phyloP scores from a whole-genome alignment of 1,140 invertebrate genomes.

The Campoletis sonorensis region DNA sequence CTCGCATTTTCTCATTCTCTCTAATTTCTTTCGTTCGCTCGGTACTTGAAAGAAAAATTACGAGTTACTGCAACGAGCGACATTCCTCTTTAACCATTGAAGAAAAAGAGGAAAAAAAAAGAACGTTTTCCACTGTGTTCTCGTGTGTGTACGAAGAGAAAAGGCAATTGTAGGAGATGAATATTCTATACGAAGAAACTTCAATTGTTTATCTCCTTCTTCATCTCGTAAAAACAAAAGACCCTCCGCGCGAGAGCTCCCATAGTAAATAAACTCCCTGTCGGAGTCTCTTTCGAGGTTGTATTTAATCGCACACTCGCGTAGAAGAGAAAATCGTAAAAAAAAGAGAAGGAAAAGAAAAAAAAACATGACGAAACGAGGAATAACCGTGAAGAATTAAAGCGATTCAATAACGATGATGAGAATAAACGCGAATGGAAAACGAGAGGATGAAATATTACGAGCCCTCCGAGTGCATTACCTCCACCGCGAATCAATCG shows the following conservation, averaged over 20 bases:
- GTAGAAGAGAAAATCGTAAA: neutral
- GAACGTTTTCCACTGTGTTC: neutral
- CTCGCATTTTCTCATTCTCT: neutral
- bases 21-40: neutral
- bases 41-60: neutral
- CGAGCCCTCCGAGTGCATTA: neutral
- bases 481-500: neutral
- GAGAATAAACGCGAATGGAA: neutral
- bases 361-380: neutral
- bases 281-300: neutral
- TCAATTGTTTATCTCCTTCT: neutral
- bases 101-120: no score
- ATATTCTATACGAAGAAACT: neutral
- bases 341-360: no score
- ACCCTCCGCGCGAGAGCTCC: neutral
- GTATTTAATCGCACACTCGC: neutral
- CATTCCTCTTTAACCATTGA: neutral
- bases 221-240: neutral
- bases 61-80: neutral
- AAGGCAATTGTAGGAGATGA: neutral
- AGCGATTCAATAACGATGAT: neutral
- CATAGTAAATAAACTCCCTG: neutral
- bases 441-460: slow-evolving; percentile 6
- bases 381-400: neutral
- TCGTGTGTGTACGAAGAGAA: no score